Evolutionary conservation across 2,113 vertebrate species (phyloP).

Genomic region (Melanotaenia duboulayi): DNA sequence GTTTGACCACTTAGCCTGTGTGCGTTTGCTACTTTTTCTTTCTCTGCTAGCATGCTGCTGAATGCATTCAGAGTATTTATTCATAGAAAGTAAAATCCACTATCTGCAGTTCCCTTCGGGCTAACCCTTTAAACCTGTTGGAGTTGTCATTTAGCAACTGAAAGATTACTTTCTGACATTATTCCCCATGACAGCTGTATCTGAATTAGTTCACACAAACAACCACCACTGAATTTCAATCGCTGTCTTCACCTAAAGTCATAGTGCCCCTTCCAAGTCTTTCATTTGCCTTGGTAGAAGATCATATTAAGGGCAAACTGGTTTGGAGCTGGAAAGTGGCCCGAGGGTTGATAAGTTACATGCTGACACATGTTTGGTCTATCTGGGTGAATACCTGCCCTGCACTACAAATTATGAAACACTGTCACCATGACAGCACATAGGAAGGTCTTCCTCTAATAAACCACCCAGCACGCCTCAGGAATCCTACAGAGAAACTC

Average conservation of each 20-base stretch:
- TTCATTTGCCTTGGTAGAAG: constrained; percentile 13
- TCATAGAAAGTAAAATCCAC: not conserved
- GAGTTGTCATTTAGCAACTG: constrained; percentile 32
- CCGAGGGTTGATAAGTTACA: constrained; percentile 49
- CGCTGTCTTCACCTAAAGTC: constrained; percentile 27
- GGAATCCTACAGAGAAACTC: constrained; percentile 36
- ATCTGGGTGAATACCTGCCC: constrained; percentile 50
- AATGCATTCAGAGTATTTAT: constrained; percentile 10
- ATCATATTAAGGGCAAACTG: constrained; percentile 46
- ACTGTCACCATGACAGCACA: constrained; percentile 45
- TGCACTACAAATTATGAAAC: constrained; percentile 64
- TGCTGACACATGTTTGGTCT: constrained; percentile 61
- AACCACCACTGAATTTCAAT: constrained; percentile 14
- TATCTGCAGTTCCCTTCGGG: not conserved
- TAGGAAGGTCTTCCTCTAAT: constrained; percentile 60
- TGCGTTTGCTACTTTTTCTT: constrained; percentile 14
- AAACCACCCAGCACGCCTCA: constrained; percentile 68
- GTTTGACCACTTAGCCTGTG: not conserved
- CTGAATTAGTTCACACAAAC: constrained; percentile 15
- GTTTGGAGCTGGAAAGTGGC: constrained; percentile 43
- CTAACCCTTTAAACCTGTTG: constrained; percentile 18
- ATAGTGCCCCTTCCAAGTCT: constrained; percentile 18
- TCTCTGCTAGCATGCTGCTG: not conserved
- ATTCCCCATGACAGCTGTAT: constrained; percentile 10
- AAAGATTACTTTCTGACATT: constrained; percentile 16